A percentile compares a stretch with the other conserved stretches of the same genome.
Conservation (phyloP, 1,140 invertebrate species). For the Neomicropteryx cornuta region DNA sequence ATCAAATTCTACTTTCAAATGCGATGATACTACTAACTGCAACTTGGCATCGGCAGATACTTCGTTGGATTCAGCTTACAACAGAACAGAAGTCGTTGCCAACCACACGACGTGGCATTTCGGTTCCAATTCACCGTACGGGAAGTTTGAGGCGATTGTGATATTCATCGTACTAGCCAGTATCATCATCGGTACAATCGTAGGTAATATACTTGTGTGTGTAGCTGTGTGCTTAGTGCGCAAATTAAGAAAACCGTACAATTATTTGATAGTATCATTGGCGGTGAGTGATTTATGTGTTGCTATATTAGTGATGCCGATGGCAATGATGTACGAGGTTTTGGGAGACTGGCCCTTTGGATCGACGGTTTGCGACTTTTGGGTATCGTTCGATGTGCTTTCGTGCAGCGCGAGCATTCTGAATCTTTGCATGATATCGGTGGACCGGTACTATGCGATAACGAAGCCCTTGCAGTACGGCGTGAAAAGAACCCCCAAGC, state of each 20-base stretch:
- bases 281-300: slow-evolving; percentile 82
- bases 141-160: no score
- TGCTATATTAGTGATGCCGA: slow-evolving; percentile 74
- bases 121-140: no score
- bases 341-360: slow-evolving; percentile 78
- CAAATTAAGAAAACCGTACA: slow-evolving; percentile 72
- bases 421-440: slow-evolving; percentile 86
- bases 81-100: no score
- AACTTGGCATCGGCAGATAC: no score
- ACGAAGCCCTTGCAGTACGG: slow-evolving; percentile 85
- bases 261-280: slow-evolving; percentile 82
- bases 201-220: slow-evolving; percentile 84
- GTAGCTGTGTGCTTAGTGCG: slow-evolving; percentile 79
- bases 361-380: slow-evolving; percentile 71
- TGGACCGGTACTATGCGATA: slow-evolving; percentile 82
- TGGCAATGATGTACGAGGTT: slow-evolving; percentile 71
- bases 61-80: no score
- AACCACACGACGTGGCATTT: no score
- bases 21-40: no score
- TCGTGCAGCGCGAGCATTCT: slow-evolving; percentile 82
- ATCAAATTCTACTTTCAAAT: no score
- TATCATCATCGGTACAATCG: slow-evolving; percentile 71
- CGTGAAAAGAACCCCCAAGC: slow-evolving; percentile 70
- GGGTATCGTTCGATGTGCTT: slow-evolving; percentile 75
- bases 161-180: no score